Evolutionary conservation across 2,888 invertebrate species (phyloP).

Genomic region (Sesamia inferens): DNA sequence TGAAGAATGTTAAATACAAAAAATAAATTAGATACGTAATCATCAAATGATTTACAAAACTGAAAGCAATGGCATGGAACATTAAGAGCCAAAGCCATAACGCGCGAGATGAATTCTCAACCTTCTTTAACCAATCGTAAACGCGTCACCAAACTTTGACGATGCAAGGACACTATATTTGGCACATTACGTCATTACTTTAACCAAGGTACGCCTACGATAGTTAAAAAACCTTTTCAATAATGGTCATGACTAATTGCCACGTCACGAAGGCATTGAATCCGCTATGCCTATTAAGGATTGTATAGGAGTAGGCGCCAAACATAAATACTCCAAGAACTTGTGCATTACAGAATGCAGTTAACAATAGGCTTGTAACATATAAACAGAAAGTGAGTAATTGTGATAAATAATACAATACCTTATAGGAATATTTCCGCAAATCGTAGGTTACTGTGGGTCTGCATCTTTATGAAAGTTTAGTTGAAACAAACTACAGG

Average conservation of each 20-base stretch:
- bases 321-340: conserved; percentile 33
- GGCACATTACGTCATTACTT: conserved; percentile 44
- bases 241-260: conserved; percentile 63
- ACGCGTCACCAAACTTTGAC: conserved; percentile 6
- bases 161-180: conserved; percentile 33
- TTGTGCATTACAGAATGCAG: conserved; percentile 15
- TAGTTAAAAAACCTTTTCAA: conserved; percentile 53
- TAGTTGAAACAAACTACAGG: not conserved
- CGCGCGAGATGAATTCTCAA: conserved; percentile 28
- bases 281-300: conserved; percentile 58
- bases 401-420: conserved; percentile 14
- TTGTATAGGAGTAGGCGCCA: conserved; percentile 59
- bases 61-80: conserved; percentile 16
- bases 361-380: conserved; percentile 10
- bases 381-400: conserved; percentile 23
- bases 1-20: not conserved
- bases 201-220: conserved; percentile 32
- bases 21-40: not conserved
- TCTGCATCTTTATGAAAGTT: not conserved
- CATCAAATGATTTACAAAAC: conserved; percentile 6
- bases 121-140: not conserved
- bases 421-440: not conserved
- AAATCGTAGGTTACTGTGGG: not conserved
- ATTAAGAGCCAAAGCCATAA: not conserved
- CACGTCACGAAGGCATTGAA: conserved; percentile 55